Evolutionary conservation across 2,888 invertebrate species (phyloP).

Genomic region (Watsonalla cultraria): DNA sequence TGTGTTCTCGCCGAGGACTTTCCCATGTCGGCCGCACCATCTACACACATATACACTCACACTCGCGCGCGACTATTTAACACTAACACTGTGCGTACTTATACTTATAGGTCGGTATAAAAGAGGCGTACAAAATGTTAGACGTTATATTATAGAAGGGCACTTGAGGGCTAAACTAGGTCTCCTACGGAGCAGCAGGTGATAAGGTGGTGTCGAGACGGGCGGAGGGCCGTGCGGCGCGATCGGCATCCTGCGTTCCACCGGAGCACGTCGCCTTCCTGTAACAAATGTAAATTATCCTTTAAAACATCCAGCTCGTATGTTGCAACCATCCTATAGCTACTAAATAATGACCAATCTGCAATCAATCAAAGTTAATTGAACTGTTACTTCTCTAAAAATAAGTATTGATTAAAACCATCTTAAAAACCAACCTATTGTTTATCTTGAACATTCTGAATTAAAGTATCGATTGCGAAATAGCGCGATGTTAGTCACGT

Average conservation of each 20-base stretch:
- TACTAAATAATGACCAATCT: too few species aligned
- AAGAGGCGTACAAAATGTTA: slow-evolving; percentile 74
- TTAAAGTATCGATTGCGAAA: not conserved
- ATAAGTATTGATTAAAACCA: too few species aligned
- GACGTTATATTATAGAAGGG: slow-evolving; percentile 74
- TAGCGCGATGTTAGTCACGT: not conserved
- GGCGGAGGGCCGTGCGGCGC: slow-evolving; percentile 77
- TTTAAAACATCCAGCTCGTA: too few species aligned
- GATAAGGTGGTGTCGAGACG: slow-evolving; percentile 64
- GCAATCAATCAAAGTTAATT: too few species aligned
- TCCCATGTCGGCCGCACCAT: slow-evolving; percentile 79
- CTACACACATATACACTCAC: slow-evolving; percentile 69
- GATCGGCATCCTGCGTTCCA: slow-evolving; percentile 74
- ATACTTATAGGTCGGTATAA: slow-evolving; percentile 73
- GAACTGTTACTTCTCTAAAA: too few species aligned
- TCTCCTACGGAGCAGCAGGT: slow-evolving; percentile 68
- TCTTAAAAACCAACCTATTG: too few species aligned
- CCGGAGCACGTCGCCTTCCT: slow-evolving; percentile 58
- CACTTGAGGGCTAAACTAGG: slow-evolving; percentile 69
- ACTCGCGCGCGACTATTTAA: slow-evolving; percentile 63
- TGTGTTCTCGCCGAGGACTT: slow-evolving; percentile 79
- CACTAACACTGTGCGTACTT: slow-evolving; percentile 67
- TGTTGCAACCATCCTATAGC: too few species aligned
- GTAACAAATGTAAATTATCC: slow-evolving; percentile 39
- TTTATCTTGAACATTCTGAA: not conserved